Evolutionary conservation across 2,797 vertebrate species (phyloP).

Genomic region (Eulemur coronatus): DNA sequence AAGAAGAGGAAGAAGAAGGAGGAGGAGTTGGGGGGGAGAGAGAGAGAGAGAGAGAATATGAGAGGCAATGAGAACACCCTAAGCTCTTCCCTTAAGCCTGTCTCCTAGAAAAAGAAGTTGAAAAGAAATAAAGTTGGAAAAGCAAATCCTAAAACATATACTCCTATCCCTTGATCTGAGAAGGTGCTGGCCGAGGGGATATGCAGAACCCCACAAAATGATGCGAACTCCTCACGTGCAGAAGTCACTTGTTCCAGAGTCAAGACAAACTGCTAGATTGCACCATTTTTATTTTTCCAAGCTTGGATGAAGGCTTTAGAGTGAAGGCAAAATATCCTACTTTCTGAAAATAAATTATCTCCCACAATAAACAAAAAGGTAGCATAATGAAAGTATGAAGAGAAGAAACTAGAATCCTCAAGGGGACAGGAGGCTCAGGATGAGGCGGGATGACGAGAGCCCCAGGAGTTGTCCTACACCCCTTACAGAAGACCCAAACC

Average conservation of each 20-base stretch:
- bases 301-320: not conserved
- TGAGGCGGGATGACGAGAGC: no score
- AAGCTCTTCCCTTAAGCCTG: not conserved
- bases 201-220: not conserved
- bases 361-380: not conserved
- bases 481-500: not conserved
- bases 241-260: not conserved
- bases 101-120: not conserved
- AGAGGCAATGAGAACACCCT: not conserved
- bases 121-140: not conserved
- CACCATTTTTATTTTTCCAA: not conserved
- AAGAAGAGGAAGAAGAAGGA: not conserved
- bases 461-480: no score
- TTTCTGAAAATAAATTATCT: not conserved
- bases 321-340: not conserved
- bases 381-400: not conserved
- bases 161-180: not conserved
- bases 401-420: not conserved
- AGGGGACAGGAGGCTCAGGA: no score
- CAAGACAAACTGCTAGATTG: not conserved
- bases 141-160: not conserved
- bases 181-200: rapidly evolving
- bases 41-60: not conserved
- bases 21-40: not conserved
- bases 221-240: not conserved